Evolutionary conservation across 1,140 invertebrate genomes (phyloP), one percentile per base, ranked within the genome.

Genomic region (Camponotus pennsylvanicus): DNA sequence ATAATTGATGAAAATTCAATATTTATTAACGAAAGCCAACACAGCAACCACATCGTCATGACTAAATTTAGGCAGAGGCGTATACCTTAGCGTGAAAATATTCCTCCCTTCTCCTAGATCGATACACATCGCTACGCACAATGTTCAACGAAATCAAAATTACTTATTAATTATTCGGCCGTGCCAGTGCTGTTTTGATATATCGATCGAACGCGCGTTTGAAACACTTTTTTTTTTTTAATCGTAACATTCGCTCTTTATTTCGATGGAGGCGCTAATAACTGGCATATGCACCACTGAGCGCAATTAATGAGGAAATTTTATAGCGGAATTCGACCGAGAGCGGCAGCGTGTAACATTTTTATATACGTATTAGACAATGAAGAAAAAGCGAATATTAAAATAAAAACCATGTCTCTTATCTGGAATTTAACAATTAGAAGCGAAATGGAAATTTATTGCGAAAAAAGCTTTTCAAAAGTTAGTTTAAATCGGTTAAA

Each of bases 1-100:
- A 80, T 21, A 21, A 80, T 42, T 80, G 69, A 80, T 57, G 49
- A 80, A 80, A 80, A 80, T 80, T 80, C 37, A 69, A 80, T 80
- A 69, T 69, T 80, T 69, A 49, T 80, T n/a, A 69, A 18, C 49
- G 13, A 64, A 15, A 45, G 0, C n/a, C 21, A 76, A 63, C 3
- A 32, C 49, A 15, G 18, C 18, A n/a, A 15, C 15, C 27, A n/a
- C 34, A 18, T n/a, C 3, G 37, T 9, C 18, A 7, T 42, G 8
- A 40, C 13, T 69, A 80, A 55, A 67, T 80, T 67, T 80, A 52
- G 2, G 45, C 64, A 57, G 15, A 5, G 59, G 45, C 45, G 34
- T 63, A 21, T n/a, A 2, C 13, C 34, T 34, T 55, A 34, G 21
- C 32, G n/a, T 55, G 63, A 8, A 40, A 69, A 69, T 13, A 80